Conservation (phyloP, 1,140 invertebrate genomes). For the Pseudomyrmex gracilis region DNA sequence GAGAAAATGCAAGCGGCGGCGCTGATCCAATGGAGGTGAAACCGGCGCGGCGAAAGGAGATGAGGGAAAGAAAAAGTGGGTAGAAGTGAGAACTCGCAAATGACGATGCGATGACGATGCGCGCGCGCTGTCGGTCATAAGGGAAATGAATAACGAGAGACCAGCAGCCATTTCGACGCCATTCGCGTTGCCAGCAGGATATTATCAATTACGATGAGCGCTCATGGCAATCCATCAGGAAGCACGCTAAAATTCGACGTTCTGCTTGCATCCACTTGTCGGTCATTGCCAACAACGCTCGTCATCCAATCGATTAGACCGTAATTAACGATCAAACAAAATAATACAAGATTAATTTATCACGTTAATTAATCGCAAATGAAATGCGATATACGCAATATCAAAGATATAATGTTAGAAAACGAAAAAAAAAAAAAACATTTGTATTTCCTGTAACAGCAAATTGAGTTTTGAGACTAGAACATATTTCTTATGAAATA, state of each 20-base stretch:
- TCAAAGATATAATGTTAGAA: too few species aligned
- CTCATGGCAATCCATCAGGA: slow-evolving; percentile 69
- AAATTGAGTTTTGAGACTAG: too few species aligned
- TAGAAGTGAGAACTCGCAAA: slow-evolving; percentile 64
- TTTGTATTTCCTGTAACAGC: too few species aligned
- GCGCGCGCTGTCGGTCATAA: slow-evolving; percentile 59
- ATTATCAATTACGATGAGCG: slow-evolving; percentile 72
- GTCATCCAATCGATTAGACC: not conserved
- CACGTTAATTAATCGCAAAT: too few species aligned
- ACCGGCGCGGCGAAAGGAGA: not conserved
- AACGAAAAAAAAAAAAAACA: too few species aligned
- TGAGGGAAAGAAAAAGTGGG: slow-evolving; percentile 5
- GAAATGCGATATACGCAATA: too few species aligned
- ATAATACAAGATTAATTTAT: not conserved
- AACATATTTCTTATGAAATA: too few species aligned
- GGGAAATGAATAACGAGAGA: slow-evolving; percentile 69
- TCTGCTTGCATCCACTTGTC: slow-evolving; percentile 11
- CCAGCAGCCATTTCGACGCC: slow-evolving; percentile 56
- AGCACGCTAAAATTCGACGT: slow-evolving; percentile 40
- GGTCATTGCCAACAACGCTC: not conserved
- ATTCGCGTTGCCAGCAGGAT: slow-evolving; percentile 58
- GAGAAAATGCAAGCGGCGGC: slow-evolving; percentile 16
- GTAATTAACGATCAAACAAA: not conserved
- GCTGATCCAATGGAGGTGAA: not conserved
- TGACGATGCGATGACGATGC: slow-evolving; percentile 76